A percentile compares a stretch with the other conserved stretches of the same genome.
phyloP scores from a whole-genome alignment of 1,140 invertebrate species.

The Mactra quadrangularis region DNA sequence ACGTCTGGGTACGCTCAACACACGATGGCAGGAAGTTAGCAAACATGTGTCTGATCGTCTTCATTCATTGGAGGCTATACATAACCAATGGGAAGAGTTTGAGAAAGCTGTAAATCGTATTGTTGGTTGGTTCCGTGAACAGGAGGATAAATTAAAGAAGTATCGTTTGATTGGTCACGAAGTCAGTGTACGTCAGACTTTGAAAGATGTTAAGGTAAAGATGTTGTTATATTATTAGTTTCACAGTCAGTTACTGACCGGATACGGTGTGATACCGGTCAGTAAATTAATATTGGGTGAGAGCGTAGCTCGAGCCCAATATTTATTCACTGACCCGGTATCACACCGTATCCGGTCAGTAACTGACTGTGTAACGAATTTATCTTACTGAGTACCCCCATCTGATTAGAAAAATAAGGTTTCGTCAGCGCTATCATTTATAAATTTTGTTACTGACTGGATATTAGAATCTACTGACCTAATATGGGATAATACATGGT shows the following conservation, averaged over 20 bases:
- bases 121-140: constrained; percentile 77
- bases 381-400: too few relatives aligned
- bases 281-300: not conserved
- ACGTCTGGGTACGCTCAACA: constrained; percentile 76
- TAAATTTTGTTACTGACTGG: too few relatives aligned
- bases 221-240: not conserved
- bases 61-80: constrained; percentile 73
- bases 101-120: constrained; percentile 71
- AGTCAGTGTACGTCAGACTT: constrained; percentile 77
- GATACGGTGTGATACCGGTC: not conserved
- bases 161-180: constrained; percentile 79
- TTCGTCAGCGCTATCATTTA: too few relatives aligned
- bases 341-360: too few relatives aligned
- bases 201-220: constrained; percentile 80
- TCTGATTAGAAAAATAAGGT: too few relatives aligned
- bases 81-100: constrained; percentile 79
- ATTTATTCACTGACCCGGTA: too few relatives aligned
- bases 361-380: too few relatives aligned
- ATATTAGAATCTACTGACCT: too few relatives aligned
- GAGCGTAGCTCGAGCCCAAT: too few relatives aligned
- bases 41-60: constrained; percentile 74
- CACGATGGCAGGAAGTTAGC: constrained; percentile 74
- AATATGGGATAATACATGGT: too few relatives aligned
- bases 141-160: constrained; percentile 77
- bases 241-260: too few relatives aligned